phyloP scores from a whole-genome alignment of 2,113 vertebrate genomes.

The Hucho hucho region DNA sequence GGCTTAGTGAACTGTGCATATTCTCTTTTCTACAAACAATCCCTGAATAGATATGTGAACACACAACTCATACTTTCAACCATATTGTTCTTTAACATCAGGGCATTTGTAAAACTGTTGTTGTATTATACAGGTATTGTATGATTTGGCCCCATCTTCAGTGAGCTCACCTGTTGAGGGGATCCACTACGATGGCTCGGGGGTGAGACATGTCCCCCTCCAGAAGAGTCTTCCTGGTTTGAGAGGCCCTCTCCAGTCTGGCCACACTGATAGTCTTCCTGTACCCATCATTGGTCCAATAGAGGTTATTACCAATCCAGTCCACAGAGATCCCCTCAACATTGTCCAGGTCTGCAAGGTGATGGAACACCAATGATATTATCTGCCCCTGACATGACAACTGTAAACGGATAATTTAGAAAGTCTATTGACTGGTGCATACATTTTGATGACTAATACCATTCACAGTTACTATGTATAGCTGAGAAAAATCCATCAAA shows the following conservation, averaged over 20 bases:
- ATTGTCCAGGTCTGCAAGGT: conserved; percentile 88
- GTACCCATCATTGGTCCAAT: conserved; percentile 97
- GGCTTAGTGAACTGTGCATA: background rate
- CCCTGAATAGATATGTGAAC: background rate
- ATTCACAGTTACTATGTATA: too few species aligned
- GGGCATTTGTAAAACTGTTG: background rate
- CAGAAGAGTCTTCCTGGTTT: conserved; percentile 90
- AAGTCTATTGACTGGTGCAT: background rate
- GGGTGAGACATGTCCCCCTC: conserved; percentile 98
- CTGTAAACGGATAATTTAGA: background rate
- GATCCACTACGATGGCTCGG: conserved; percentile 94
- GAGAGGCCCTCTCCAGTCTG: conserved; percentile 88
- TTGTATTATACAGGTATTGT: background rate
- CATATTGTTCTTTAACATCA: too few species aligned
- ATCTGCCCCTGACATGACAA: background rate
- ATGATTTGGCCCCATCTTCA: background rate
- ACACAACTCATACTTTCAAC: too few species aligned
- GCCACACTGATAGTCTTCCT: conserved; percentile 95
- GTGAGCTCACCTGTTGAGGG: conserved; percentile 85
- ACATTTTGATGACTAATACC: too few species aligned
- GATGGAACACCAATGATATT: background rate
- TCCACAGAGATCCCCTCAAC: conserved; percentile 98
- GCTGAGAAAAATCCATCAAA: too few species aligned
- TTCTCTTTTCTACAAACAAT: background rate
- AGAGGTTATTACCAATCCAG: conserved; percentile 97